phyloP scores from a whole-genome alignment of 2,113 vertebrate genomes.

The Labrus mixtus region DNA sequence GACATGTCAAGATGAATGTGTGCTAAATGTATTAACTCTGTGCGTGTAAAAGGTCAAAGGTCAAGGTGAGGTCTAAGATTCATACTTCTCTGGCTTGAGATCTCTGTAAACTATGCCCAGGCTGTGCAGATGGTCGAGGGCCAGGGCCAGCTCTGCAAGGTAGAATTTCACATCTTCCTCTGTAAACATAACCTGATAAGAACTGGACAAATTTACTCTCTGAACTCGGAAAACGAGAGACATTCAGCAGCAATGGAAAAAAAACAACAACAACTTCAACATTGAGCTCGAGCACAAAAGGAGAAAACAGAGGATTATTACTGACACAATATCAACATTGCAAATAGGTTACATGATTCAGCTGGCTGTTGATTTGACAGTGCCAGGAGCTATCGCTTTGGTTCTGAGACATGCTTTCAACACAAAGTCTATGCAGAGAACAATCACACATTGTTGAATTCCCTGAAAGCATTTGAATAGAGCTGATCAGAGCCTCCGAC shows the following conservation, averaged over 20 bases:
- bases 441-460: constrained; percentile 56
- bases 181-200: constrained; percentile 99
- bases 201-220: constrained; percentile 97
- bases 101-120: constrained; percentile 99
- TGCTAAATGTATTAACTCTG: no score
- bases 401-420: constrained; percentile 62
- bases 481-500: constrained; percentile 45
- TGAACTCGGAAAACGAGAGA: constrained; percentile 81
- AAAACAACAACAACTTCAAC: constrained; percentile 34
- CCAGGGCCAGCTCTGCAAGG: constrained; percentile 98
- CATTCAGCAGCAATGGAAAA: constrained; percentile 66
- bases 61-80: constrained; percentile 14
- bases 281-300: constrained; percentile 55
- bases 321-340: constrained; percentile 67
- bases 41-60: constrained; percentile 6
- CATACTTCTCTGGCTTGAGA: constrained; percentile 99
- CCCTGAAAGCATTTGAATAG: constrained; percentile 47
- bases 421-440: constrained; percentile 58
- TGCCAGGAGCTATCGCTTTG: constrained; percentile 59
- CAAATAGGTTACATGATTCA: constrained; percentile 46
- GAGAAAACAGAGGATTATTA: constrained; percentile 62
- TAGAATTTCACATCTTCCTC: constrained; percentile 99
- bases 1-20: background rate
- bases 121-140: constrained; percentile 98
- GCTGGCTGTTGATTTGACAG: constrained; percentile 53